Base-by-base conservation (phyloP, 2,888 invertebrate species). In the Temnothorax rugatulus region DNA sequence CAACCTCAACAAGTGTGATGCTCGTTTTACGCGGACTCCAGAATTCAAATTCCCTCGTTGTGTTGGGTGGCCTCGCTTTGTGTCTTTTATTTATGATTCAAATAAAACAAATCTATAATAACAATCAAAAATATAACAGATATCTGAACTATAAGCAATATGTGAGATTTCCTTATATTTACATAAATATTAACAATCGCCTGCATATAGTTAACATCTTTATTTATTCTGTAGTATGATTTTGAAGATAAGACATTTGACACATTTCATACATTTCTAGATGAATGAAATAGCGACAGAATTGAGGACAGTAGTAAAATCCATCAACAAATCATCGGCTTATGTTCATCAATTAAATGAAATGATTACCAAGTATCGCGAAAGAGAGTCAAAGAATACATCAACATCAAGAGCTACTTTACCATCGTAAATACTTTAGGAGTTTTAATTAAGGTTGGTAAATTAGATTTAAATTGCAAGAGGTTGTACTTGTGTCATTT, bases 41-140 rank as follows among this genome's bases (percentile, higher is more conserved):
- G 86, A 94, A 91, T 86, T 87, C 93, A 57, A 93, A 94, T 89
- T 91, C 91, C 11, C 86, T 95, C 29, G 90, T 94, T 74, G 82
- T 95, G 50, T 83, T 95, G 38, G 93, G 93, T 61, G 92, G 93
- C 59, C 85, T 95, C 82, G 85, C 92, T 63, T 74, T 95, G 73
- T 93, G 93, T 71, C 90, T 95, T 68, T 93, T 95, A 44, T 92
- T 95, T 84, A 93, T 95, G 90, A 92, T 95, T 73, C 95, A 95
- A 91, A 91, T 95, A 5, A 95, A 95, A 89, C 95, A 95, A 75
- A 93, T 95, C 66, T 95, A 95, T 90, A 94, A 95, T 88, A 95
- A 94, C 83, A 95, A 95, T 91, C 95, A 95, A 89, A 95, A 95
- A 88, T 95, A 95, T 88, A 93, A 95, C 87, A 93, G 95, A 90